Conservation (phyloP, 1,140 invertebrate species). For the Zaprionus gabonicus region DNA sequence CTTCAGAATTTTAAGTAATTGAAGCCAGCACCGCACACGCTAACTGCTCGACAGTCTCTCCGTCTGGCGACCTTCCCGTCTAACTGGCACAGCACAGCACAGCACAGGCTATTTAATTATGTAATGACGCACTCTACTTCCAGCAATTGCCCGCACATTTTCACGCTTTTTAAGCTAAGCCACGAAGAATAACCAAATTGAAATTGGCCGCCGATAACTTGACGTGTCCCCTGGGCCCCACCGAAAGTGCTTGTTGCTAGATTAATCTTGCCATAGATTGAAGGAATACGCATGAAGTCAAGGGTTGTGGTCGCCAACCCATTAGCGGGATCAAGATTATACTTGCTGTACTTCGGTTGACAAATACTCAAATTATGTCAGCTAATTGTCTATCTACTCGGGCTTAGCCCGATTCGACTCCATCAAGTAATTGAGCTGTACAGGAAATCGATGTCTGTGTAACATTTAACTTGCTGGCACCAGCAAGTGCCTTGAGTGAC, state of each 20-base stretch:
- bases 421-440: not conserved
- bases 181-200: constrained; percentile 31
- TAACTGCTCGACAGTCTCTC: constrained; percentile 42
- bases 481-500: too few species aligned
- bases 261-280: not conserved
- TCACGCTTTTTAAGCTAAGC: constrained; percentile 63
- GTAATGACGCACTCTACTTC: constrained; percentile 61
- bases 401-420: not conserved
- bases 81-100: constrained; percentile 36
- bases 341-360: not conserved
- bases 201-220: constrained; percentile 53
- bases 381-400: not conserved
- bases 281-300: not conserved
- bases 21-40: constrained; percentile 63
- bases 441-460: not conserved
- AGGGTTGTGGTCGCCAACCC: too few species aligned
- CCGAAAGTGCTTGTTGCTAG: not conserved
- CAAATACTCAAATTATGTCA: not conserved
- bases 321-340: too few species aligned
- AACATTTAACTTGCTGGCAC: not conserved
- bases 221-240: not conserved
- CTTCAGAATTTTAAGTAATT: constrained; percentile 82
- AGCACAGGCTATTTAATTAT: constrained; percentile 69
- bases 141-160: constrained; percentile 61
- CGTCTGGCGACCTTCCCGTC: constrained; percentile 32